Evolutionary conservation across 2,797 vertebrate species (phyloP).

Genomic region (Taeniopygia guttata): DNA sequence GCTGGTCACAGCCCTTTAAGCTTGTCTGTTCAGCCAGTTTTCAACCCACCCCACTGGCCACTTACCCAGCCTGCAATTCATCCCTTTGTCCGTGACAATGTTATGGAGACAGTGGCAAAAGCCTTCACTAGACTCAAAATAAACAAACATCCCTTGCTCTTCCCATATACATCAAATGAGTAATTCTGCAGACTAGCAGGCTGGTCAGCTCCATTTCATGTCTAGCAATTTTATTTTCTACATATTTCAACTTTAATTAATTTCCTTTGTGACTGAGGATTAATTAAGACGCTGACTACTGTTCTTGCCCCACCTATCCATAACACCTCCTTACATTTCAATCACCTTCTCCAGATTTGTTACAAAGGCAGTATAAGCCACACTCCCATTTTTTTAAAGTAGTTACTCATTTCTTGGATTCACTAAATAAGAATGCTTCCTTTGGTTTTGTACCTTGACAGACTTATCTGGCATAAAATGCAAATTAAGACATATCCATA

Average conservation of each 20-base stretch:
- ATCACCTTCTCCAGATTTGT: not conserved
- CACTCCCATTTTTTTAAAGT: not conserved
- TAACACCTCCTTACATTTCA: not conserved
- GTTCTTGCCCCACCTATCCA: not conserved
- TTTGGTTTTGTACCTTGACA: conserved; percentile 7
- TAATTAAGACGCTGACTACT: not conserved
- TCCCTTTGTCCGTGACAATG: not conserved
- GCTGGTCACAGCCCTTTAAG: not conserved
- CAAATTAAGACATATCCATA: not conserved
- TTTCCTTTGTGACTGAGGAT: not conserved
- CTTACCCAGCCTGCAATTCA: not conserved
- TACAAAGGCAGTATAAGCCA: not conserved
- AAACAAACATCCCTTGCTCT: not conserved
- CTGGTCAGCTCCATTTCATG: not conserved
- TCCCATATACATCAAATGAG: not conserved
- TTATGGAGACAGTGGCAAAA: not conserved
- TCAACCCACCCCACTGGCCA: not conserved
- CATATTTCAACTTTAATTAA: not conserved
- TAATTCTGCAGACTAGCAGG: not conserved
- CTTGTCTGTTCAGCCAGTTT: not conserved
- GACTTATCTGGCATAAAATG: not conserved
- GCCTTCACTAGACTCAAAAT: not conserved
- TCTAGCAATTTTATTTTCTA: not conserved
- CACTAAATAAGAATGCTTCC: not conserved
- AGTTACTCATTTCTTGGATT: not conserved